phyloP scores from a whole-genome alignment of 1,140 invertebrate genomes.

The Apis laboriosa region DNA sequence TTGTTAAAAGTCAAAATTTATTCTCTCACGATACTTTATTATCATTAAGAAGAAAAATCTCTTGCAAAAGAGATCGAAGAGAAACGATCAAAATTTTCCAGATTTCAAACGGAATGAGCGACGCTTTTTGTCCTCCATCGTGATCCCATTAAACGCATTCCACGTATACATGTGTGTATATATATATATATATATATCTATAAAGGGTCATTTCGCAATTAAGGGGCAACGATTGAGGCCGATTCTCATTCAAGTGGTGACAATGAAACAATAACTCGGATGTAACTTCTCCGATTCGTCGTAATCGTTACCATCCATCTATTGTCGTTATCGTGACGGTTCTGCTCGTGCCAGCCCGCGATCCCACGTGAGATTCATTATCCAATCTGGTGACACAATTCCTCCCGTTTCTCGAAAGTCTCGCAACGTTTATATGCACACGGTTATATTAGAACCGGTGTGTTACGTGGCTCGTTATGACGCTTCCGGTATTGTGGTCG shows the following conservation, averaged over 20 bases:
- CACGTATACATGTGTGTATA: no score
- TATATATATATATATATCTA: no score
- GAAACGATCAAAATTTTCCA: no score
- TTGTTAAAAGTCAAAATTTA: no score
- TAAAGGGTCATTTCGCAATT: slow-evolving; percentile 27
- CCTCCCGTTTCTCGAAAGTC: not conserved
- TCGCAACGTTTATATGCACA: not conserved
- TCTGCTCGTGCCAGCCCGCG: slow-evolving; percentile 36
- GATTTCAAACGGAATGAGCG: no score
- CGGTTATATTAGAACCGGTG: not conserved
- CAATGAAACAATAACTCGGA: slow-evolving; percentile 54
- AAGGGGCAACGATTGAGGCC: slow-evolving; percentile 47
- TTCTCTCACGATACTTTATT: no score
- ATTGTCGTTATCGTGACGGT: slow-evolving; percentile 45
- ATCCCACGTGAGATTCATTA: slow-evolving; percentile 61
- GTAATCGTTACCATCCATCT: slow-evolving; percentile 54
- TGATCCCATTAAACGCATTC: no score
- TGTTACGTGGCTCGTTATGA: not conserved
- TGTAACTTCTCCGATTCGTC: slow-evolving; percentile 25
- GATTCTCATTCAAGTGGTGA: slow-evolving; percentile 51
- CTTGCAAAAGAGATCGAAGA: no score
- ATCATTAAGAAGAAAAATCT: no score
- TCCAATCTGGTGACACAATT: slow-evolving; percentile 43
- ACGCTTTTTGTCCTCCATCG: no score
- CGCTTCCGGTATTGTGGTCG: not conserved